Conservation (phyloP, 2,888 invertebrate genomes). For the Epinotia ramella region DNA sequence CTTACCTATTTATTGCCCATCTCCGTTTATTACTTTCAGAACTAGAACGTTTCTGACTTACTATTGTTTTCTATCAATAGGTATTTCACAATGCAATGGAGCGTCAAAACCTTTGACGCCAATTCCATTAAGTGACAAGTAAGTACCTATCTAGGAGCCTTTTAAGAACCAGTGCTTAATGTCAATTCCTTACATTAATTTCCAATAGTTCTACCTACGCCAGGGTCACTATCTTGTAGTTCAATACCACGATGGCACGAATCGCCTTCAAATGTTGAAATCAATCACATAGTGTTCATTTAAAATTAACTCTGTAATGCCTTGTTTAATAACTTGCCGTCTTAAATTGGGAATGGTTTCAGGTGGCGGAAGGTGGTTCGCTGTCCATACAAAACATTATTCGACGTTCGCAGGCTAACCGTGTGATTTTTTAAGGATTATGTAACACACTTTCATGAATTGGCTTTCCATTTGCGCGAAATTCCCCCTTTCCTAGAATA, state of each 20-base stretch:
- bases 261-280: conserved; percentile 2
- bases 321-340: conserved; percentile 43
- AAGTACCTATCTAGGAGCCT: conserved; percentile 49
- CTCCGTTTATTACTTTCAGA: not conserved
- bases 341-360: conserved; percentile 33
- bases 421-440: no score
- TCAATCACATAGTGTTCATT: conserved; percentile 19
- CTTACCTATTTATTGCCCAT: no score
- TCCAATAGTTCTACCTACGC: not conserved
- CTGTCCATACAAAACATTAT: no score
- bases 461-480: no score
- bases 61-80: conserved; percentile 53
- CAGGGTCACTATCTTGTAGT: conserved; percentile 28
- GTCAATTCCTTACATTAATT: conserved; percentile 12
- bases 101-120: conserved; percentile 68
- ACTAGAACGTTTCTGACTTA: not conserved
- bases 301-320: conserved; percentile 30
- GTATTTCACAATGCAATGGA: conserved; percentile 64
- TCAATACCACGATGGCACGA: conserved; percentile 23
- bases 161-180: not conserved
- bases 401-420: no score
- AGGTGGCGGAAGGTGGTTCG: not conserved
- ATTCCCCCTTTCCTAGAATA: no score
- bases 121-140: conserved; percentile 71
- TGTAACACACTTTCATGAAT: no score